Percentiles rank a stretch among this genome's conserved stretches.
Evolutionary conservation across 2,797 vertebrate species (phyloP).

Genomic region (Acropternis orthonyx): DNA sequence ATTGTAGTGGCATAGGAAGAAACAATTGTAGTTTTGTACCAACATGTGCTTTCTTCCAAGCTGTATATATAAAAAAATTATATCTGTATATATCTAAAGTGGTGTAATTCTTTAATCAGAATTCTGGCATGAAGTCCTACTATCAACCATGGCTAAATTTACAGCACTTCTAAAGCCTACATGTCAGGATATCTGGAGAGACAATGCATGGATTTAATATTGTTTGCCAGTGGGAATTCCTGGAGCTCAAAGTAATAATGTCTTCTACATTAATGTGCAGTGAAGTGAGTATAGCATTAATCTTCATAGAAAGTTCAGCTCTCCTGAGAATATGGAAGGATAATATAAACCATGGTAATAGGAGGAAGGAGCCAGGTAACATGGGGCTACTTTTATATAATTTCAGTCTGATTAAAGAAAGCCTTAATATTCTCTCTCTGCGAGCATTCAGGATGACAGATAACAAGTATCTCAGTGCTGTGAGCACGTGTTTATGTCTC

Average conservation of each 20-base stretch:
- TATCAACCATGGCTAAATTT: slow-evolving; percentile 13
- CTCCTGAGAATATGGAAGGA: slow-evolving; percentile 7
- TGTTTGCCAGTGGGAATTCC: slow-evolving; percentile 40
- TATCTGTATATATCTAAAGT: no score
- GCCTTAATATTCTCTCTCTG: slow-evolving; percentile 4
- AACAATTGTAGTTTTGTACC: not conserved
- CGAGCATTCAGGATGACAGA: not conserved
- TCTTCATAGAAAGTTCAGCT: slow-evolving; percentile 64
- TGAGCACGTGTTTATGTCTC: not conserved
- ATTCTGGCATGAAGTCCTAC: not conserved
- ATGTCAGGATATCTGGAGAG: slow-evolving; percentile 7
- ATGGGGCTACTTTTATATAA: not conserved
- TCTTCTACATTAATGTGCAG: slow-evolving; percentile 56
- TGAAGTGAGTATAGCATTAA: slow-evolving; percentile 56
- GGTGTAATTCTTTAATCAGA: not conserved
- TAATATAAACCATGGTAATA: slow-evolving; percentile 26
- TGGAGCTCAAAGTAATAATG: slow-evolving; percentile 55
- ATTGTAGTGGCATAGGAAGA: not conserved
- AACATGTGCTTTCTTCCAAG: not conserved
- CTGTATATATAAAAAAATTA: fast-evolving
- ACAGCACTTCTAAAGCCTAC: not conserved
- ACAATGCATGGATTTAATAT: slow-evolving; percentile 44
- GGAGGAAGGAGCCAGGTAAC: slow-evolving; percentile 19
- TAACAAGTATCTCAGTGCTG: not conserved
- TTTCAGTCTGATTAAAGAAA: slow-evolving; percentile 7